Percentiles rank a stretch among this genome's conserved stretches.
Conservation (phyloP, 2,797 vertebrate genomes). For the Sebastes melanostomus region DNA sequence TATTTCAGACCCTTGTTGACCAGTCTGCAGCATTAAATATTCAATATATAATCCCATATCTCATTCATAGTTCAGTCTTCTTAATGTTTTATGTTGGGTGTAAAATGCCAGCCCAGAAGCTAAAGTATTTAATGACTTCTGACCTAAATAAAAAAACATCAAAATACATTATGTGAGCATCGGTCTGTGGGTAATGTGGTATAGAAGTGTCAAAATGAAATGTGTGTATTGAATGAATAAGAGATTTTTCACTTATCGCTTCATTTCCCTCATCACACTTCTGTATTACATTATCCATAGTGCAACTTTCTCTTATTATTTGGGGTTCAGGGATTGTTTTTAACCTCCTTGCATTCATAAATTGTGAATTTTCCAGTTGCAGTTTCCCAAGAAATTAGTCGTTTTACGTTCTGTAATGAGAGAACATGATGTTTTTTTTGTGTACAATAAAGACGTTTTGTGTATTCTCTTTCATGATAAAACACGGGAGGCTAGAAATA, state of each 20-base stretch:
- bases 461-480: slow-evolving; percentile 46
- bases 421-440: slow-evolving; percentile 22
- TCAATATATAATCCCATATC: background rate
- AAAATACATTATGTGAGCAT: background rate
- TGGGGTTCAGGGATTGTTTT: background rate
- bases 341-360: background rate
- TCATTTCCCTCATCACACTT: background rate
- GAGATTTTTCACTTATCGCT: background rate
- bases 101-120: background rate
- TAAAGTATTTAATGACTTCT: background rate
- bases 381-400: background rate
- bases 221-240: background rate
- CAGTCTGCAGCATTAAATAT: background rate
- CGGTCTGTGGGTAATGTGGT: background rate
- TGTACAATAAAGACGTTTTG: slow-evolving; percentile 17
- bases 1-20: background rate
- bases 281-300: background rate
- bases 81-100: background rate
- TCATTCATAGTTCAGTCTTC: background rate
- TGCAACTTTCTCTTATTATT: background rate
- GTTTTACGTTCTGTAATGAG: slow-evolving; percentile 16
- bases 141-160: slow-evolving; percentile 7
- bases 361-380: background rate
- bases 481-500: slow-evolving; percentile 27
- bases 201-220: background rate